Conservation (phyloP, 1,140 invertebrate genomes). For the Holcopasites calliopsidis region DNA sequence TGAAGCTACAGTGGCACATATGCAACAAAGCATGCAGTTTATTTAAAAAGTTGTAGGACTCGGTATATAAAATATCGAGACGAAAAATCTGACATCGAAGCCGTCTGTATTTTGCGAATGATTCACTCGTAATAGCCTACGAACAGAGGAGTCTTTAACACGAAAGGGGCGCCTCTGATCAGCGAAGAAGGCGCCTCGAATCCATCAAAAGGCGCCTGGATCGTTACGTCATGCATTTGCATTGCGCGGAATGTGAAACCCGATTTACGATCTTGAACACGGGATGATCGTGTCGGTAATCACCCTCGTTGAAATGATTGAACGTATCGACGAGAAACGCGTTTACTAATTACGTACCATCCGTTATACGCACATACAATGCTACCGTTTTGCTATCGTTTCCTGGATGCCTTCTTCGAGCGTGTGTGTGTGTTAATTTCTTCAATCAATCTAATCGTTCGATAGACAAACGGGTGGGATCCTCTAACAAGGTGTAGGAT, state of each 20-base stretch:
- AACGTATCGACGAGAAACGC: neutral
- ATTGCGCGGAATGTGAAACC: slow-evolving; percentile 24
- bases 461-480: neutral
- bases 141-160: slow-evolving; percentile 39
- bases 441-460: slow-evolving; percentile 7
- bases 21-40: neutral
- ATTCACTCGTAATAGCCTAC: slow-evolving; percentile 26
- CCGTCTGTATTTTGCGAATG: neutral
- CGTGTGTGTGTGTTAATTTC: neutral
- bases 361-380: slow-evolving; percentile 3
- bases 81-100: slow-evolving; percentile 2
- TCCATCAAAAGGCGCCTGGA: slow-evolving; percentile 39
- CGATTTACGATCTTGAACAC: slow-evolving; percentile 36
- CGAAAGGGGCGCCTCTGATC: slow-evolving; percentile 11
- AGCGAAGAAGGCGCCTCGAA: slow-evolving; percentile 27
- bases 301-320: slow-evolving; percentile 29
- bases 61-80: neutral
- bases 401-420: neutral
- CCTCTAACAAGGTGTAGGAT: too few species aligned
- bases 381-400: neutral
- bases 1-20: too few species aligned
- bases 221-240: slow-evolving; percentile 41
- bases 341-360: slow-evolving; percentile 5
- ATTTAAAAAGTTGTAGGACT: neutral
- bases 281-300: slow-evolving; percentile 16